Evolutionary conservation across 2,888 invertebrate genomes (phyloP).

Genomic region (Diloba caeruleocephala): DNA sequence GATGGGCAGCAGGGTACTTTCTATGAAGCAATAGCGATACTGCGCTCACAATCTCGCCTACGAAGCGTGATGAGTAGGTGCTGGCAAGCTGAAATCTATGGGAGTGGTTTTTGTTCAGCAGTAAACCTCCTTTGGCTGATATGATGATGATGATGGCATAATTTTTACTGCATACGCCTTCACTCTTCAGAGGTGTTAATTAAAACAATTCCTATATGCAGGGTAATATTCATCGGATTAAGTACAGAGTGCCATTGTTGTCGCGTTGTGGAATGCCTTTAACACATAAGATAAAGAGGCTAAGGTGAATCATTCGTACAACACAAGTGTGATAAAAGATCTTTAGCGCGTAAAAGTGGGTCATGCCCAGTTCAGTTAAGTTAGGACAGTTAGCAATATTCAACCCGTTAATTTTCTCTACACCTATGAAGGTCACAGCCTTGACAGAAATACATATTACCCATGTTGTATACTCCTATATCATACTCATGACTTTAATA

Average conservation of each 20-base stretch:
- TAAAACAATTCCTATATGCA: conserved; percentile 26
- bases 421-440: conserved; percentile 54
- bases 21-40: too few species aligned
- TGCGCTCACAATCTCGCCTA: too few species aligned
- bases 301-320: conserved; percentile 68
- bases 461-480: neutral
- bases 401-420: conserved; percentile 51
- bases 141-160: too few species aligned
- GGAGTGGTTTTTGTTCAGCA: too few species aligned
- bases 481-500: too few species aligned
- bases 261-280: conserved; percentile 49
- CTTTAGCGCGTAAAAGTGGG: conserved; percentile 65
- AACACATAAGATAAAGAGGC: conserved; percentile 62
- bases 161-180: too few species aligned
- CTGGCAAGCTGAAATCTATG: too few species aligned
- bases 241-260: conserved; percentile 40
- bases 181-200: conserved; percentile 36
- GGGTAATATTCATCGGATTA: conserved; percentile 37
- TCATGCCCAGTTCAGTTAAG: conserved; percentile 58
- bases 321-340: conserved; percentile 70
- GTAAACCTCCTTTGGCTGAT: too few species aligned
- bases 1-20: too few species aligned
- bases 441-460: conserved; percentile 18
- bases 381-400: conserved; percentile 52
- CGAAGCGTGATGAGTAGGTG: too few species aligned